Evolutionary conservation across 1,140 invertebrate species (phyloP), one percentile per base, ranked within the genome.

Genomic region (Anagrus nilaparvatae): DNA sequence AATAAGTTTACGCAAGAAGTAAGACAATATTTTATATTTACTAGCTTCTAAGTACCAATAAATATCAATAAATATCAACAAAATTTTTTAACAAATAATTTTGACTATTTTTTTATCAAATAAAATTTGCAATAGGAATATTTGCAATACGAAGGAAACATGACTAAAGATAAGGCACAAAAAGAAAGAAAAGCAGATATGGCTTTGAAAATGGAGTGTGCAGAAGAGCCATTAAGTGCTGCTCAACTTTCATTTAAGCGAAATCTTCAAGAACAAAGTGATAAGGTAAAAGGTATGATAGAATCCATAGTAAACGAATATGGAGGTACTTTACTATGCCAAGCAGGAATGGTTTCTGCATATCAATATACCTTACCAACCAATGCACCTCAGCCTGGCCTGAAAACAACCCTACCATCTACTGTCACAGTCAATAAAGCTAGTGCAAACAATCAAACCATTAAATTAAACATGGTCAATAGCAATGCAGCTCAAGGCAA

Each of bases 201-300:
- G 59, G 77, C 75, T 4, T 55, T 82, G 14, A 76, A 79, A 46
- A 61, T 83, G 50, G 79, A 82, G 36, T 79, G 77, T 47, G 68
- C 67, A 59, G 75, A 80, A 34, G 80, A 83, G 30, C 78, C 79
- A 30, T 58, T 83, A 0, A 77, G 72, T 5, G 72, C 78, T 40
- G 70, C 63, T 6, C 81, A 83, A 53, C 53, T 75, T 44, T 58
- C 33, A 59, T 67, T 21, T 69, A 74, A 43, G 69, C 71, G 44
- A 60, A 75, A 70, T 69, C 65, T 44, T 55, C 76, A 55, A 70
- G 58, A 64, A 35, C 52, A 65, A 46, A 58, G 48, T 40, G 51
- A 59, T 19, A 64, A 46, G 44, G 62, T 64, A 52, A 18, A 32
- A 30, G 31, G 24, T 33, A 58, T 53, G 17, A 43, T 67, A 4